phyloP scores from a whole-genome alignment of 2,888 invertebrate species.

The Celastrina argiolus region DNA sequence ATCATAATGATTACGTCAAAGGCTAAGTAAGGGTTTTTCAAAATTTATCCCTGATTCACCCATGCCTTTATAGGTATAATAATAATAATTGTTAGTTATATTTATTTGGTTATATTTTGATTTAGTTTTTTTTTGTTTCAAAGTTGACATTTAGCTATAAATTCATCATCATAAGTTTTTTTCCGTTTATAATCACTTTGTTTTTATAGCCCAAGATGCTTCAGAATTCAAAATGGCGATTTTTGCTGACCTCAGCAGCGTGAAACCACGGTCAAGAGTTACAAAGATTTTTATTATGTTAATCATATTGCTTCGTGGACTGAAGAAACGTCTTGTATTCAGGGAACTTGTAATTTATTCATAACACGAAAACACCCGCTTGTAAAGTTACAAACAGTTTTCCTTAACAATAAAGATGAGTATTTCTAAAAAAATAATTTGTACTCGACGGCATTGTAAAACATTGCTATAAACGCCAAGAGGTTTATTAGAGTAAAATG shows the following conservation, averaged over 20 bases:
- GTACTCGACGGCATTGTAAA: constrained; percentile 35
- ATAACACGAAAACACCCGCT: constrained; percentile 64
- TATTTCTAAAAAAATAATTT: constrained; percentile 53
- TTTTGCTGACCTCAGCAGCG: not conserved
- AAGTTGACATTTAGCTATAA: too few species aligned
- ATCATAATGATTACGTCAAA: too few species aligned
- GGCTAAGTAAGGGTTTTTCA: too few species aligned
- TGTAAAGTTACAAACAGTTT: constrained; percentile 61
- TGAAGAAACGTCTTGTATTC: constrained; percentile 31
- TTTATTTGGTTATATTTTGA: too few species aligned
- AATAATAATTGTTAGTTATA: too few species aligned
- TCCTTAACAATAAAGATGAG: constrained; percentile 64
- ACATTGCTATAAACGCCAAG: constrained; percentile 30
- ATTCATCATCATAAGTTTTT: too few species aligned
- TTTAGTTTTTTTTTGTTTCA: too few species aligned
- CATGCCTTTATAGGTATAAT: too few species aligned
- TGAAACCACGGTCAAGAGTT: not conserved
- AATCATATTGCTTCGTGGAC: constrained; percentile 35
- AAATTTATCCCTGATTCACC: too few species aligned
- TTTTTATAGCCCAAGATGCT: not conserved
- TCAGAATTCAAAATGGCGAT: not conserved
- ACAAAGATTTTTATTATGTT: constrained; percentile 5
- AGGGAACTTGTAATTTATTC: constrained; percentile 73
- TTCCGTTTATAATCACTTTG: too few species aligned
- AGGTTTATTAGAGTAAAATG: constrained; percentile 31